Evolutionary conservation across 2,888 invertebrate genomes (phyloP), one percentile per base, ranked within the genome.

Genomic region (Terebella lapidaria): DNA sequence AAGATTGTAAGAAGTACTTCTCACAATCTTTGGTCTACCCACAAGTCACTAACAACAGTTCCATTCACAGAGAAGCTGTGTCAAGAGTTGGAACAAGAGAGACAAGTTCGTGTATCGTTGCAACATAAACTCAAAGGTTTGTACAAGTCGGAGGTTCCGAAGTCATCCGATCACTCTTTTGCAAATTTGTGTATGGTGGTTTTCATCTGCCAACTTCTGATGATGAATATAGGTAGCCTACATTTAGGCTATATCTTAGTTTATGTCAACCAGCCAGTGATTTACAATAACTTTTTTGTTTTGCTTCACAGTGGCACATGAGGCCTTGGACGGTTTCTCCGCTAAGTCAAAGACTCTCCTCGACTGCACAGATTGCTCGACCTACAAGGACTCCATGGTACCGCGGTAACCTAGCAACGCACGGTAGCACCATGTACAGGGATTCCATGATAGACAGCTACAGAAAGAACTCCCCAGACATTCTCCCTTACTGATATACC

Each of bases 81-180:
- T 29, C 74, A 70, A 60, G 76, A 78, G 61, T 61, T 78, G 25
- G 75, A 76, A 47, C 75, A 75, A 60, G 77, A 78, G 58, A 63
- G 76, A 60, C 75, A 75, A 64, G 72, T 74, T 1, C 66, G 77
- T 49, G 70, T 73, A 55, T 69, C 76, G 1, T 67, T 77, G 45
- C 75, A 77, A 53, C 76, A 78, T 49, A 77, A 76, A 67, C 64
- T 77, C 15, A 77, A 77, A 74, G 77, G 77, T 78, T 10, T 35
- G 35, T n/a, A 35, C 42, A 10, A n/a, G 42, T 35, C 42, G 42
- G 10, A n/a, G 42, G 42, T 35, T n/a, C 42, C n/a, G 42, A 35
- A 15, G 42, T n/a, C 42, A 15, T n/a, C n/a, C 10, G n/a, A 35
- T 15, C 10, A 35, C 10, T 35, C 42, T n/a, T 35, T 35, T 35